Base-by-base conservation (phyloP, 1,140 invertebrate genomes). In the Drosophila arizonae region DNA sequence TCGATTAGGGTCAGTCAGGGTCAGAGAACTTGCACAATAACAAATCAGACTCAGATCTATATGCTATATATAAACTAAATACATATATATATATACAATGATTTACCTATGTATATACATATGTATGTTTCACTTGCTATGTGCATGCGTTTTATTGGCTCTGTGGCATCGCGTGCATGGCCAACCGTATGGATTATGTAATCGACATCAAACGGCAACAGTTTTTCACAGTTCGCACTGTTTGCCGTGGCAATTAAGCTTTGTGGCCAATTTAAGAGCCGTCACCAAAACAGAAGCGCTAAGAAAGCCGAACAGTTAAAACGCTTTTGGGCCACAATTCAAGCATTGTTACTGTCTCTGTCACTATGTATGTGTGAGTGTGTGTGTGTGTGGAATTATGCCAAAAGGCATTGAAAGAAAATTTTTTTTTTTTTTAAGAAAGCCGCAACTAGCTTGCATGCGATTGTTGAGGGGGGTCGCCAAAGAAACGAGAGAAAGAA, bases 1-100 rank as follows among this genome's bases (percentile, higher is more conserved):
- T 86, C 81, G 82, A 85, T 87, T 85, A 87, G 79, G 82, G 78
- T 72, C 76, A 63, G 68, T 72, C 86, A n/a, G n/a, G n/a, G n/a
- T n/a, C 63, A 67, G 62, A 54, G 48, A 17, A 45, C 57, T 68
- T 68, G 56, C 66, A 36, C 39, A 68, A 68, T 48, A 15, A 15
- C 6, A 36, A 51, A 65, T 33, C 52, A 43, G 50, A 62, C 43
- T 6, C 21, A 46, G 33, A 33, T 33, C 8, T 46, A 46, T 17
- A 17, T 46, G 43, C 15, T 17, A 17, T 43, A 50, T 36, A 36
- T 21, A 10, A 17, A 13, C 15, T 60, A 46, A 30, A 33, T 30
- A 10, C 9, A n/a, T 13, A 6, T 60, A 46, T 30, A 33, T 30
- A 51, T 26, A 28, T 17, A 43, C 21, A n/a, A 17, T 17, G 28